Evolutionary conservation across 2,888 invertebrate species (phyloP).

Genomic region (Anthrax anthrax): DNA sequence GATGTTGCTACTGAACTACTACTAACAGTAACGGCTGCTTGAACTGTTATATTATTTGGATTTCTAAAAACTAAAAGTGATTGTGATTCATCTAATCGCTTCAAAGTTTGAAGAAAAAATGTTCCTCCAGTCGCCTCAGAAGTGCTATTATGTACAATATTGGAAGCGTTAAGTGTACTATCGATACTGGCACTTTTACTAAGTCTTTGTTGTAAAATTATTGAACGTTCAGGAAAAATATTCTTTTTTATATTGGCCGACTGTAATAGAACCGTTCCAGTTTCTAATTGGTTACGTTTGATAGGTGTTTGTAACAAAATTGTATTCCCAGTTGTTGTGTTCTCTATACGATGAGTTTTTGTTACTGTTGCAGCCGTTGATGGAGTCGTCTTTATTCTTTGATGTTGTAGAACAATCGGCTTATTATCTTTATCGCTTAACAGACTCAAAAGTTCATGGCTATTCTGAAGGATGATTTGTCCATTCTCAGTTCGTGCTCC

Average conservation of each 20-base stretch:
- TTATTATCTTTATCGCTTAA: slow-evolving; percentile 25
- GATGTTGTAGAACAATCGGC: slow-evolving; percentile 27
- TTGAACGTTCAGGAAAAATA: slow-evolving; percentile 14
- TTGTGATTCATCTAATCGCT: slow-evolving; percentile 34
- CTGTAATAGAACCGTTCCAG: slow-evolving; percentile 11
- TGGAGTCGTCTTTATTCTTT: slow-evolving; percentile 15
- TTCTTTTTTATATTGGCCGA: slow-evolving; percentile 13
- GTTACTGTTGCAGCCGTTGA: slow-evolving; percentile 6
- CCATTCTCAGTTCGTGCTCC: slow-evolving; percentile 35
- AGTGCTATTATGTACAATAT: slow-evolving; percentile 18
- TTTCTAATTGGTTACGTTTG: slow-evolving; percentile 30
- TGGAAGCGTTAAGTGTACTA: slow-evolving; percentile 14
- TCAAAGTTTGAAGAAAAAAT: slow-evolving; percentile 33
- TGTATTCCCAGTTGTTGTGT: slow-evolving; percentile 16
- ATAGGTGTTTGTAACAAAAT: slow-evolving; percentile 32
- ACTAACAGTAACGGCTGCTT: slow-evolving; percentile 4
- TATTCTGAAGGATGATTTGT: slow-evolving; percentile 35
- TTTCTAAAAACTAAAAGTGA: slow-evolving; percentile 33
- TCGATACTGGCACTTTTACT: slow-evolving; percentile 10
- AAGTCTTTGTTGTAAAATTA: slow-evolving; percentile 15
- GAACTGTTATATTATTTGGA: slow-evolving; percentile 14
- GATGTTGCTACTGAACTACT: slow-evolving; percentile 11
- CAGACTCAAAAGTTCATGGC: slow-evolving; percentile 34
- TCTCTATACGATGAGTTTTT: slow-evolving; percentile 9
- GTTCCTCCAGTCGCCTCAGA: slow-evolving; percentile 16